A percentile compares a stretch with the other conserved stretches of the same genome.
Evolutionary conservation across 2,888 invertebrate genomes (phyloP).

Genomic region (Mesorhabditis belari): DNA sequence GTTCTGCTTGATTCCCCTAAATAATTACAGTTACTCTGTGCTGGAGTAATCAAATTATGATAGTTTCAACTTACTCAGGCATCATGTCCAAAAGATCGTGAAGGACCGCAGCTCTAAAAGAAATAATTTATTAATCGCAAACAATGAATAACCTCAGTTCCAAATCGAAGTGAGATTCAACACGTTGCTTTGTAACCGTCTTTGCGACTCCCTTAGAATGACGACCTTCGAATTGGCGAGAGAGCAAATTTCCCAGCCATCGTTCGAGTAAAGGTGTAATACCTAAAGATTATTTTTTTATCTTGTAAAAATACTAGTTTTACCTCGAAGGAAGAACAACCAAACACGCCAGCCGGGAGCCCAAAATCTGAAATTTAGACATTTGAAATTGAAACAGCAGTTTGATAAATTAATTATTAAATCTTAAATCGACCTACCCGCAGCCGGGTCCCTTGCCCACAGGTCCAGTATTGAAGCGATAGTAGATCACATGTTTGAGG

Average conservation of each 20-base stretch:
- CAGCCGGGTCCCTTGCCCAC: conserved; percentile 53
- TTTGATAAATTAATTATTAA: no score
- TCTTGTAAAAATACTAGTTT: background rate
- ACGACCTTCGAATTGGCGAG: conserved; percentile 95
- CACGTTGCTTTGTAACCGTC: conserved; percentile 97
- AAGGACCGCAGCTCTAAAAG: conserved; percentile 59
- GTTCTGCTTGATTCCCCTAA: conserved; percentile 98
- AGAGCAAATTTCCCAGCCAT: conserved; percentile 97
- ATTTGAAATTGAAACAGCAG: conserved; percentile 84
- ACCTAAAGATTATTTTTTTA: conserved; percentile 54
- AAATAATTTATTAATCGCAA: background rate
- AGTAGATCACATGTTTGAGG: conserved; percentile 96
- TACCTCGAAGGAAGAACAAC: conserved; percentile 95
- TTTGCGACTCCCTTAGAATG: conserved; percentile 98
- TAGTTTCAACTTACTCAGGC: no score
- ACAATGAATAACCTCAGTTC: conserved; percentile 68
- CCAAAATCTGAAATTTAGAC: no score
- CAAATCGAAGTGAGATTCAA: conserved; percentile 97
- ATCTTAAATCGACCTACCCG: conserved; percentile 52
- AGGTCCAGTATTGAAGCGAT: conserved; percentile 62
- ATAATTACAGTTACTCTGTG: no score
- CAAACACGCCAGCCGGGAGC: conserved; percentile 94
- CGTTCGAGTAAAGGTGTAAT: conserved; percentile 94
- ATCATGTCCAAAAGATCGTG: conserved; percentile 99
- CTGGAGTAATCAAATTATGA: no score